These are phyloP conservation scores for Mormyrops boulengeri DNA, from an alignment of 2,797 vertebrate species.

Conservation along the genomic window DNA sequence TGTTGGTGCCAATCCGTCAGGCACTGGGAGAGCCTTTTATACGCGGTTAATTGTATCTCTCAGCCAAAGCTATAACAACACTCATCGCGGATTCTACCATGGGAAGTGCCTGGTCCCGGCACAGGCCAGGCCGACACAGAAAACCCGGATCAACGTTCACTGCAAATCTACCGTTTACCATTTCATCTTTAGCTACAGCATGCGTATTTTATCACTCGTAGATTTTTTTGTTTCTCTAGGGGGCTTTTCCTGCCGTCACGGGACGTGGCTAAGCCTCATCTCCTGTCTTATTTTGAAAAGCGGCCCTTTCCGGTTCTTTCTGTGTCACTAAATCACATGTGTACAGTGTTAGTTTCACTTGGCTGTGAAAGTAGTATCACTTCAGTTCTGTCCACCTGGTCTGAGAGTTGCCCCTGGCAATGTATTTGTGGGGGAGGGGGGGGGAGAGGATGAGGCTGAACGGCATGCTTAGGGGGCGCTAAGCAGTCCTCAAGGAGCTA, in stretches of 20 bases:
- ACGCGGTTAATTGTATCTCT: slow-evolving; percentile 42
- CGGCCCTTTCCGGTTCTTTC: neutral
- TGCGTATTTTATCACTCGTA: neutral
- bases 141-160: neutral
- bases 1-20: slow-evolving; percentile 59
- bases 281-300: neutral
- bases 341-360: no score
- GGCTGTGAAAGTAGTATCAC: neutral
- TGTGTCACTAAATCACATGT: neutral
- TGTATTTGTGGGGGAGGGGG: slow-evolving; percentile 21
- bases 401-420: slow-evolving; percentile 35
- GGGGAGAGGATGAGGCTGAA: slow-evolving; percentile 6
- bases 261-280: neutral
- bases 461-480: slow-evolving; percentile 32
- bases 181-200: neutral
- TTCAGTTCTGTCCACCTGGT: slow-evolving; percentile 22
- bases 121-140: neutral
- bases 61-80: slow-evolving; percentile 38
- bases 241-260: neutral
- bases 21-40: slow-evolving; percentile 55
- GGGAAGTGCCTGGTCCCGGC: neutral
- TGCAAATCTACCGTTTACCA: neutral
- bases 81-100: slow-evolving; percentile 38
- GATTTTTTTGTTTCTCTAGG: neutral
- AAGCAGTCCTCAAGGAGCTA: slow-evolving; percentile 46